Evolutionary conservation across 2,113 vertebrate genomes (phyloP).

Genomic region (Aix galericulata): DNA sequence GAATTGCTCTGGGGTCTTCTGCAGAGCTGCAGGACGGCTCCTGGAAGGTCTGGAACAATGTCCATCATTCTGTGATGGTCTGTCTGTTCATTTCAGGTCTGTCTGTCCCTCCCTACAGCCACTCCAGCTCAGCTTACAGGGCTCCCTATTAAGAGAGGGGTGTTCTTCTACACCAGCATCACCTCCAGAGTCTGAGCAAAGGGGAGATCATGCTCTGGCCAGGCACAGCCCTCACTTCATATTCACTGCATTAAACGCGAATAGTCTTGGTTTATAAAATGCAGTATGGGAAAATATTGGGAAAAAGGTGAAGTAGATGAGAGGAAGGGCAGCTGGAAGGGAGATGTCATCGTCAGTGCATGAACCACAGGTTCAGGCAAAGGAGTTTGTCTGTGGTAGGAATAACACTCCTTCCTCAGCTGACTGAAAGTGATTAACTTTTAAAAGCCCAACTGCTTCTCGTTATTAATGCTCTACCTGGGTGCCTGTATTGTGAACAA

Average conservation of each 20-base stretch:
- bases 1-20: neutral
- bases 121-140: neutral
- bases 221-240: neutral
- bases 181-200: neutral
- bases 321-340: slow-evolving; percentile 1
- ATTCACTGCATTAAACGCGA: neutral
- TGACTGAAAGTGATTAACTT: neutral
- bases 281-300: neutral
- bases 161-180: neutral
- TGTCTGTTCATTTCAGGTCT: neutral
- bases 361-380: neutral
- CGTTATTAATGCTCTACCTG: neutral
- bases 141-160: neutral
- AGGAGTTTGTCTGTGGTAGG: neutral
- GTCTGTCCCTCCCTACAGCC: neutral
- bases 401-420: neutral
- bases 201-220: neutral
- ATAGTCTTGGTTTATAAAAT: neutral
- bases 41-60: neutral
- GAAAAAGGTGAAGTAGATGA: neutral
- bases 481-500: neutral
- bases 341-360: neutral
- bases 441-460: neutral
- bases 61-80: neutral
- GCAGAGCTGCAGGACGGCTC: neutral